Conservation (phyloP, 2,888 invertebrate species). For the Eristalis intricaria region DNA sequence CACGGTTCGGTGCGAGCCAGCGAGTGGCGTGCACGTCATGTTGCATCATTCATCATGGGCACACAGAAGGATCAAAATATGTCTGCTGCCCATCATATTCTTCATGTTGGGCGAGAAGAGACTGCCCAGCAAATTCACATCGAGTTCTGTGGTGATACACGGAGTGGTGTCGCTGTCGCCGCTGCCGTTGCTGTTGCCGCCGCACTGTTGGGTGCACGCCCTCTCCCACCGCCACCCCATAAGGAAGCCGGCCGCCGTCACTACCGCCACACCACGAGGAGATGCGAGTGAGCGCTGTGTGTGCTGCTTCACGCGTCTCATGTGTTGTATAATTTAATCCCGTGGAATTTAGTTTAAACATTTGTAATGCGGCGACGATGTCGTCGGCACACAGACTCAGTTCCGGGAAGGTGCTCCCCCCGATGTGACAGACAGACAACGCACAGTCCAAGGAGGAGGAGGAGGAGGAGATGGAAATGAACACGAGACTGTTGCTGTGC, state of each 20-base stretch:
- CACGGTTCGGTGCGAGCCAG: constrained; percentile 41
- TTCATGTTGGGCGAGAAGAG: constrained; percentile 25
- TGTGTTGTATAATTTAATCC: constrained; percentile 67
- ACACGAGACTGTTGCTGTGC: constrained; percentile 1
- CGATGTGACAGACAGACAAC: background rate
- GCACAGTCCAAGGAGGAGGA: constrained; percentile 31
- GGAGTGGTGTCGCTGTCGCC: constrained; percentile 66
- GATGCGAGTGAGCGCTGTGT: background rate
- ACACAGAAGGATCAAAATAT: constrained; percentile 72
- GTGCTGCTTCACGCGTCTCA: constrained; percentile 56
- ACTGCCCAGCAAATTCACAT: constrained; percentile 49
- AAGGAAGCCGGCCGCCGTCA: constrained; percentile 14
- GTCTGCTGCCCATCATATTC: constrained; percentile 70
- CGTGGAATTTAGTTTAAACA: constrained; percentile 70
- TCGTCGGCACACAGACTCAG: constrained; percentile 23
- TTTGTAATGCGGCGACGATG: constrained; percentile 59
- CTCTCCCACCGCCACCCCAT: constrained; percentile 48
- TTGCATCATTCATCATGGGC: constrained; percentile 70
- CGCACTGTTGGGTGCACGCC: constrained; percentile 25
- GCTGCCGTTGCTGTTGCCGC: no score
- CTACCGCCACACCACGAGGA: background rate
- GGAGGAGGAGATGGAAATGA: background rate
- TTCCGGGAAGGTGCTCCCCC: constrained; percentile 60
- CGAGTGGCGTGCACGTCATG: constrained; percentile 66
- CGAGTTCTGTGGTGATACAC: constrained; percentile 51